Evolutionary conservation across 2,797 vertebrate genomes (phyloP).

Genomic region (Spatula versicolor): DNA sequence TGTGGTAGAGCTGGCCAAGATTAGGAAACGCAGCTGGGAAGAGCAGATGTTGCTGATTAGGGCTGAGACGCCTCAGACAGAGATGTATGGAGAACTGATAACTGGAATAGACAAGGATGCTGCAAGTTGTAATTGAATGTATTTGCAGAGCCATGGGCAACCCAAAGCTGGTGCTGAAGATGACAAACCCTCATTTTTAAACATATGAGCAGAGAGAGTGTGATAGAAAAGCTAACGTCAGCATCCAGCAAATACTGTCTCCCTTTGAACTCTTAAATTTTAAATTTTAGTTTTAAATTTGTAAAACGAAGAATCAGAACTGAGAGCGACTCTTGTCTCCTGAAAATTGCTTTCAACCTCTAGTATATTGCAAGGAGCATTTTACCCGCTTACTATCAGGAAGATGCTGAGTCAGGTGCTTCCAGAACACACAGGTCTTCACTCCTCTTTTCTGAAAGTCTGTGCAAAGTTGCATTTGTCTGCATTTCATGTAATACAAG

Average conservation of each 20-base stretch:
- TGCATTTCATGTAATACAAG: not conserved
- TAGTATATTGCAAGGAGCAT: not conserved
- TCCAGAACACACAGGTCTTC: not conserved
- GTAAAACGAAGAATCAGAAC: not conserved
- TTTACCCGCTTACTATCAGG: not conserved
- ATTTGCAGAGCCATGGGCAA: not conserved
- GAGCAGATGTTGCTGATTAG: not conserved
- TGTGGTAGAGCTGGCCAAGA: not conserved
- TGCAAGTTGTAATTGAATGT: not conserved
- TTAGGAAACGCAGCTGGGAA: not conserved
- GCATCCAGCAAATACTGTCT: not conserved
- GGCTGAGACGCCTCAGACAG: not conserved
- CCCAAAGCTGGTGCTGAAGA: not conserved
- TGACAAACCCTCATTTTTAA: not conserved
- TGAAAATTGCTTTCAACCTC: not conserved
- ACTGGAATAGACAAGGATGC: not conserved
- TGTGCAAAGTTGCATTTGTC: not conserved
- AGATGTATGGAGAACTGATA: not conserved
- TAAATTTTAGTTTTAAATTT: not conserved
- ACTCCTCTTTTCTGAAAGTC: not conserved
- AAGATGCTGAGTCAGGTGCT: not conserved
- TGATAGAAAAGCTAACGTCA: not conserved
- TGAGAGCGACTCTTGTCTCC: not conserved
- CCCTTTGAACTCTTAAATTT: not conserved
- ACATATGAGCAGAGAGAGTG: not conserved